phyloP scores from a whole-genome alignment of 2,888 invertebrate genomes.

The Aphodius granarius region DNA sequence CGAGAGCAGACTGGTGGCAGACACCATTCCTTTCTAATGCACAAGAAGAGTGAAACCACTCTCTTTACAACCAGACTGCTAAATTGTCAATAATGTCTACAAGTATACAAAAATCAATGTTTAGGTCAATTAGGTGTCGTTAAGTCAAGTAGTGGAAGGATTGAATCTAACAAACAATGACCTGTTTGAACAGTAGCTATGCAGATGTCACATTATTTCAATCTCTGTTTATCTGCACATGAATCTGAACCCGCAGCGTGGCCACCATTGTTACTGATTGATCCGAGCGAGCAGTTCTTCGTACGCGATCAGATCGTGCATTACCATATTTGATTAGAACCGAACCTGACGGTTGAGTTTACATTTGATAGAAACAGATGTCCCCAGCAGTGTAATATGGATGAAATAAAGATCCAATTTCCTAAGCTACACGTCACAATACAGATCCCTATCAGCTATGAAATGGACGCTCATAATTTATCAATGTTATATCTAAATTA shows the following conservation, averaged over 20 bases:
- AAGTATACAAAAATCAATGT: background rate
- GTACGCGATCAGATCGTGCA: constrained; percentile 22
- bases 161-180: constrained; percentile 22
- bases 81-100: too few species aligned
- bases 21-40: background rate
- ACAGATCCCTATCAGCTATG: background rate
- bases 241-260: constrained; percentile 25
- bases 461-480: background rate
- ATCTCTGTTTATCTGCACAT: constrained; percentile 22
- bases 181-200: constrained; percentile 26
- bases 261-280: constrained; percentile 24
- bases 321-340: constrained; percentile 26
- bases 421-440: background rate
- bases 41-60: background rate
- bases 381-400: background rate
- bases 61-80: background rate
- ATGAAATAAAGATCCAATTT: background rate
- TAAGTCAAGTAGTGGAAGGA: background rate
- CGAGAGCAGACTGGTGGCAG: background rate
- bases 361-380: background rate
- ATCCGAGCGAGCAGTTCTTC: constrained; percentile 20
- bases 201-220: constrained; percentile 30
- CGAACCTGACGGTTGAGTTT: background rate
- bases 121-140: constrained; percentile 13
- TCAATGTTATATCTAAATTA: background rate